A percentile compares a stretch with the other conserved stretches of the same genome.
Conservation (phyloP, 37 sponge, comb jelly and placozoan genomes). For the Agelas oroides region DNA sequence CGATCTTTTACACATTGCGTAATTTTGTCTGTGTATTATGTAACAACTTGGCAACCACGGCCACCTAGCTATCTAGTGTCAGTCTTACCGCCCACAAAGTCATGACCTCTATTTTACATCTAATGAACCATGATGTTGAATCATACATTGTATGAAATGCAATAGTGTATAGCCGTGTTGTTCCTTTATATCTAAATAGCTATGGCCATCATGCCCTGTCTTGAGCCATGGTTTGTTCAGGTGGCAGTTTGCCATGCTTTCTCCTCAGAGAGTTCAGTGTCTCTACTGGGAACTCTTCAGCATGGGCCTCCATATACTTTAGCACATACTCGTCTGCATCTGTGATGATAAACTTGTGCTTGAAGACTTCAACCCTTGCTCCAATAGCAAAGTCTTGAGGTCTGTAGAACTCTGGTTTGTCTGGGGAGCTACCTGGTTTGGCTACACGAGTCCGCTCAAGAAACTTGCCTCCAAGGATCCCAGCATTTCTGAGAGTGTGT, state of each 20-base stretch:
- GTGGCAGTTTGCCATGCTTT: constrained; percentile 55
- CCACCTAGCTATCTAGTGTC: no score
- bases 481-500: constrained; percentile 82
- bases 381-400: constrained; percentile 94
- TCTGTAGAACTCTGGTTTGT: constrained; percentile 84
- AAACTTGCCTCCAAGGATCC: constrained; percentile 94
- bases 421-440: constrained; percentile 79
- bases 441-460: constrained; percentile 82
- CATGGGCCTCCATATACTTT: constrained; percentile 85
- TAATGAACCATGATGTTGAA: no score
- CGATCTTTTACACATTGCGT: no score
- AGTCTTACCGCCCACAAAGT: no score
- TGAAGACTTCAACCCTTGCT: constrained; percentile 81
- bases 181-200: no score
- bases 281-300: constrained; percentile 74
- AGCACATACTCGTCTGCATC: constrained; percentile 93
- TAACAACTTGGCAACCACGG: no score
- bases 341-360: constrained; percentile 91
- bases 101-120: no score
- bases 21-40: no score
- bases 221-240: background rate
- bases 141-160: no score
- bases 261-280: constrained; percentile 78
- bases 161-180: no score
- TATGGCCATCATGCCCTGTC: no score